Evolutionary conservation across 2,888 invertebrate species (phyloP), one percentile per base, ranked within the genome.

Genomic region (Desoria tigrina): DNA sequence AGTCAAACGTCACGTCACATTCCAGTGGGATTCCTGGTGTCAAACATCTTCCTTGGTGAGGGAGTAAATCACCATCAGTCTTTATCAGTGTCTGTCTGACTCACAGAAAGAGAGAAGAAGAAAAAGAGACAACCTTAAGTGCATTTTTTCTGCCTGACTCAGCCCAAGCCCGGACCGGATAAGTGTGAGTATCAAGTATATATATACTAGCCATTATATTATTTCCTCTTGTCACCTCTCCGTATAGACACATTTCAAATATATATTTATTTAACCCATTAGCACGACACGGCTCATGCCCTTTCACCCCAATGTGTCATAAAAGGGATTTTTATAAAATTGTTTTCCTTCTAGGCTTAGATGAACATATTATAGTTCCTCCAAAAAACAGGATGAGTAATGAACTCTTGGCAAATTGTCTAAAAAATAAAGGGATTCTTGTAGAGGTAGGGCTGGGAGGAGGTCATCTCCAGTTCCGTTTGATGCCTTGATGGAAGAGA

Each of bases 31-130:
- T 11, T 32, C 32, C 11, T 32, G 32, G 32, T 32, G 32, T 32
- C 32, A 32, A 32, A 32, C 11, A 32, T 32, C 32, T 32, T 32
- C 11, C 32, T 32, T 32, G 32, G 32, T 32, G 32, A 18, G 45
- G 21, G 45, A 45, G 18, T 45, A 18, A 45, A 45, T 45, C 45
- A 45, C 45, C 45, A 45, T 45, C 45, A 45, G 45, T 45, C 45
- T 45, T 45, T 45, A 45, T 45, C 45, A 45, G 45, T 45, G 45
- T 18, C 18, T 6, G 45, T 6, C 45, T 18, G 9, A 39, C 9
- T 11, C 9, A 39, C 9, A 39, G 16, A 16, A 16, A 39, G 39
- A 45, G 6, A 18, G 21, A 45, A n/a, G 6, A n/a, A 18, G 6
- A 18, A 18, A 21, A 9, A 45, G 16, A 18, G n/a, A 6, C 4